Evolutionary conservation across 2,888 invertebrate species (phyloP), one percentile per base, ranked within the genome.

Genomic region (Pardosa pseudoannulata): DNA sequence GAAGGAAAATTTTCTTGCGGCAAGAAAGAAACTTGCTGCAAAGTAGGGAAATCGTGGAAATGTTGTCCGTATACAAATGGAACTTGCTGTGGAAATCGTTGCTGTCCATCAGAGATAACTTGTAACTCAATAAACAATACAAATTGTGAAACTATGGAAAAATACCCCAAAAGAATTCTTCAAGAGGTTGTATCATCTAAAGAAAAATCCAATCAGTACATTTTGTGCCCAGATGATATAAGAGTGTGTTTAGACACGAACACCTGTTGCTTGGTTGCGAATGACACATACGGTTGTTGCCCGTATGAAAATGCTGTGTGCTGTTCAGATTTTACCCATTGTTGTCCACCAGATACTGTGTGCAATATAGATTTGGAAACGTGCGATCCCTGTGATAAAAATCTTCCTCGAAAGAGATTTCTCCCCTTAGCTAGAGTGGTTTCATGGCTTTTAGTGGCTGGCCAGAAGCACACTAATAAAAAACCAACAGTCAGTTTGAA

Each of bases 261-360:
- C 29, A 76, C 75, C 13, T 76, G 65, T 1, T 76, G 75, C 23
- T 31, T 67, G 31, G 27, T 76, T 9, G 31, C 39, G 2, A 67
- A 67, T n/a, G 19, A 29, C 11, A 19, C 19, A 1, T 76, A 65
- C 13, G 75, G 75, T 3, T 76, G 75, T 13, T 76, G 75, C 27
- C 75, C 39, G n/a, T 76, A 76, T 46, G 0, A 9, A 46, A 46
- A 67, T 23, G 75, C 75, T 19, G 67, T 76, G 11, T 76, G 75
- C 23, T 76, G 75, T 19, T 0, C n/a, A 6, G 75, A 76, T 31
- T 13, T 76, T 3, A 31, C 46, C 3, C 75, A 76, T 23, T 76
- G 75, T 27, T 76, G 75, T 11, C 75, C 75, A 11, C 23, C 29
- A 1, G 23, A 67, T 29, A 67, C 75, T 7, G 23, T 65, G 13